Evolutionary conservation across 2,888 invertebrate species (phyloP), one percentile per base, ranked within the genome.

Genomic region (Platycheirus rosarum): DNA sequence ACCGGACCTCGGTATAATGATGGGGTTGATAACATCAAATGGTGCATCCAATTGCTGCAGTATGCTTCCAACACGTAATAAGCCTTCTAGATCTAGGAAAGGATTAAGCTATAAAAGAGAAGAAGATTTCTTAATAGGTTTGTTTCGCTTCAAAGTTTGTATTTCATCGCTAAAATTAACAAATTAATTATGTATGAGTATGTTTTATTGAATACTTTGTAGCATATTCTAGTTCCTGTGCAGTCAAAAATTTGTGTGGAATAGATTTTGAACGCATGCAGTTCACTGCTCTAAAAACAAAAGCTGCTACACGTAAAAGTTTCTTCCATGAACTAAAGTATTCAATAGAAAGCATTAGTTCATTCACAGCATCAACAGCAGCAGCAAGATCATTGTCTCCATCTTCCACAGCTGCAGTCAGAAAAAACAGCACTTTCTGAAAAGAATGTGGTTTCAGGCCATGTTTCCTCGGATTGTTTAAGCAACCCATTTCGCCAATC

Each of bases 231-330:
- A 51, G 13, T 51, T 51, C 51, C n/a, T 20, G 8, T 18, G 51
- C 6, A 13, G 51, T 51, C n/a, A 23, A 51, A 51, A 51, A 26
- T 26, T 51, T 23, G 11, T 51, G 26, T 7, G 51, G 13, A 26
- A 26, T 51, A 5, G 26, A 23, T 11, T 20, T 51, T 26, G 6
- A 29, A 51, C 7, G n/a, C 6, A 51, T 13, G n/a, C 14, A n/a
- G 16, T 51, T 29, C 20, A 51, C 16, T 26, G 29, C 23, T 18
- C 20, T 51, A 13, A 51, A 16, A 26, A 51, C 20, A 5, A 26
- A 51, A 20, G 51, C 51, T 8, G 23, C 29, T n/a, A 51, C 29
- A 26, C 51, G 51, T 51, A 51, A 26, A 4, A 51, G 51, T 23
- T 29, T 23, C 23, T 51, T 51, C 51, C 51, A 51, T 6, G 13